Base-by-base conservation (phyloP, 2,113 vertebrate genomes). In the Hippocampus barbouri region DNA sequence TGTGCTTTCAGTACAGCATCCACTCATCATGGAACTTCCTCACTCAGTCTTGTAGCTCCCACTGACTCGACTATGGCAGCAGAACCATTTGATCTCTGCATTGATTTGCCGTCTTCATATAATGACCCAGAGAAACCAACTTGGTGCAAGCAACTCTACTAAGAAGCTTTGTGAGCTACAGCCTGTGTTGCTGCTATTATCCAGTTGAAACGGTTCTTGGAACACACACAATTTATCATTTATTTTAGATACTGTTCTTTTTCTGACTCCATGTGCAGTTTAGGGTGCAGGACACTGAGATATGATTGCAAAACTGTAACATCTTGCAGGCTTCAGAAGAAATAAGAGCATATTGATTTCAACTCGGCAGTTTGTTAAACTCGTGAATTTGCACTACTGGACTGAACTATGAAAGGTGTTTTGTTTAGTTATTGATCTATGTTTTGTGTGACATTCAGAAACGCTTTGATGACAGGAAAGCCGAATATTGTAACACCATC, bases 141-240 rank as follows among this genome's bases (percentile, higher is more conserved):
- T 81, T 77, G 79, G 80, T 72, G 69, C 77, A 69, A 69, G 79
- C 63, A 75, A 71, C 81, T 82, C 63, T 61, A 64, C 70, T 75
- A 79, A 84, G 83, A 72, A 87, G 84, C 84, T 84, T 82, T 80
- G 74, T 76, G 81, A 75, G 83, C 83, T 75, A 76, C 74, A 76
- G 82, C 73, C 85, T 71, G 34, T 62, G 81, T 79, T 79, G 73
- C 80, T 74, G 82, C 86, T 86, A 74, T 83, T 85, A 78, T 83
- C 84, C 81, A 81, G 84, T 80, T 61, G 78, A 83, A 78, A 76
- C 77, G 18, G 69, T 66, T 78, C 85, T 84, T 83, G 83, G 69
- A 72, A 85, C 77, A 78, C 65, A 54, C 71, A 85, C 79, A 78
- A 64, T 85, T 85, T 66, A 2, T 77, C 79, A 76, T 78, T 76